Base-by-base conservation (phyloP, 1,140 invertebrate genomes). In the Uloborus diversus region DNA sequence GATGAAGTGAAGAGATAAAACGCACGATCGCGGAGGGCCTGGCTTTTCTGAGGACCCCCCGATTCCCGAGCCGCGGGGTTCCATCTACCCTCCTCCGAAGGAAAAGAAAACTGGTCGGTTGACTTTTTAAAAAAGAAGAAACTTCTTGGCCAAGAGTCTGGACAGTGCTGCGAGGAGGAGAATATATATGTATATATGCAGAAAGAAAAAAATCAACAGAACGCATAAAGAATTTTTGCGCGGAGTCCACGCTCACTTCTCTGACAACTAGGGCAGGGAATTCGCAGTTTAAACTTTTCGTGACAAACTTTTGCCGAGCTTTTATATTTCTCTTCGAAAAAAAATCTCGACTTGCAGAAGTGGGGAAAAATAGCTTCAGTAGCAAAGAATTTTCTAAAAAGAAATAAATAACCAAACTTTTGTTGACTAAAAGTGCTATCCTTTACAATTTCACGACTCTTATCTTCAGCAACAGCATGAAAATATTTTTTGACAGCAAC, bases 61-160 rank as follows among this genome's bases (percentile, higher is more conserved):
- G 37, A 23, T 20, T 28, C 5, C 14, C 32, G 17, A 37, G 37
- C 42, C 64, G 42, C 64, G 42, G 42, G 32, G 35, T 35, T 64
- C 61, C 28, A 23, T 32, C 61, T 37, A 23, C n/a, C n/a, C n/a
- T n/a, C n/a, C n/a, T n/a, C n/a, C n/a, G n/a, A n/a, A n/a, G n/a
- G 20, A 33, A 28, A 28, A 49, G 25, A 56, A 37, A 56, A 56
- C 28, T 56, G 28, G 66, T 69, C 66, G 35, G 66, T 69, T 69
- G 66, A 56, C 66, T 69, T 69, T 69, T 37, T 32, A 69, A 69
- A 69, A 32, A 59, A 59, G 11, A 28, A 11, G 17, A 30, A 30
- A 28, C 32, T 25, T 14, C 14, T 59, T 53, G 2, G 7, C 37
- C 42, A n/a, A n/a, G 11, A 23, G 56, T 9, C 37, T 17, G 37